Evolutionary conservation across 2,113 vertebrate species (phyloP).

Genomic region (Psilopogon haemacephalus): DNA sequence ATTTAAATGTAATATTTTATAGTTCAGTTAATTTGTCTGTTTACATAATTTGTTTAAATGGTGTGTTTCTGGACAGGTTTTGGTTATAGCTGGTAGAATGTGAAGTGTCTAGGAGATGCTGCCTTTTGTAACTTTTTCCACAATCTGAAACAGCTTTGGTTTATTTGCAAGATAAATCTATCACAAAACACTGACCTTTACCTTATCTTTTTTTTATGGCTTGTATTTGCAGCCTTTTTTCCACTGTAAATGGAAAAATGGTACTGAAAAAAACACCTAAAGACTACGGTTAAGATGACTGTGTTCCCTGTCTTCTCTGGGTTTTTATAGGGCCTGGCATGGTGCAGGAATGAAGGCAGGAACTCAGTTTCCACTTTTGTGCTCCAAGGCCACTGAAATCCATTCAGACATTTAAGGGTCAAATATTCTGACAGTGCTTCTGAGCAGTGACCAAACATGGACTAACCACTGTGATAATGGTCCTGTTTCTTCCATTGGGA

Average conservation of each 20-base stretch:
- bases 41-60: not conserved
- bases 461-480: not conserved
- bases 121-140: not conserved
- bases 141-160: not conserved
- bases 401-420: not conserved
- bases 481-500: not conserved
- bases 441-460: not conserved
- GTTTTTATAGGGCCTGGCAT: not conserved
- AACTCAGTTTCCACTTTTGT: fast-evolving
- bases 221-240: not conserved
- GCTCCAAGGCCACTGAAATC: not conserved
- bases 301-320: not conserved
- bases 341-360: not conserved
- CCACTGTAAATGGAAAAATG: not conserved
- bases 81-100: not conserved
- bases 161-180: not conserved
- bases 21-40: not conserved
- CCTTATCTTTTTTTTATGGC: not conserved
- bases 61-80: not conserved
- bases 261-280: not conserved
- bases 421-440: not conserved
- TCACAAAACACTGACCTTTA: not conserved
- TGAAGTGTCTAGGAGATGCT: not conserved
- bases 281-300: not conserved
- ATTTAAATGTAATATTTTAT: not conserved